Evolutionary conservation across 64 coral and sea anemone genomes (phyloP).

Genomic region (Anthopleura sola): DNA sequence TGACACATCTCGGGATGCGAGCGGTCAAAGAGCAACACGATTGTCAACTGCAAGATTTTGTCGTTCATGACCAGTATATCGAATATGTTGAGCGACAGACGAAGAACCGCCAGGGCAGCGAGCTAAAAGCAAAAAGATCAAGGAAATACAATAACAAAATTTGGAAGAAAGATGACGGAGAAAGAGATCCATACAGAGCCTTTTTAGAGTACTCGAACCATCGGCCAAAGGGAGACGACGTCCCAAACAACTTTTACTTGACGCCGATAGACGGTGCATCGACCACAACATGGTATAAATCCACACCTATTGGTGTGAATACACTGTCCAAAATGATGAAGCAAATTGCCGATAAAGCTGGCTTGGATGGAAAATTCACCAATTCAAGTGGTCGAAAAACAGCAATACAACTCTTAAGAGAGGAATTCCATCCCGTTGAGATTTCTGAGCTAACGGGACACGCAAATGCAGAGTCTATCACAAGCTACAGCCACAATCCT

Average conservation of each 20-base stretch:
- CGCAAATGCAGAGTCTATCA: too few relatives aligned
- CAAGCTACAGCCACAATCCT: too few relatives aligned
- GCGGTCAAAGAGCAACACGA: conserved; percentile 44
- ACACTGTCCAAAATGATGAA: too few relatives aligned
- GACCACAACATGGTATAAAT: too few relatives aligned
- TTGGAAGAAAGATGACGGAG: conserved; percentile 43
- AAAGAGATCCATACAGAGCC: conserved; percentile 47
- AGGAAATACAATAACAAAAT: conserved; percentile 75
- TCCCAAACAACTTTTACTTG: conserved; percentile 38
- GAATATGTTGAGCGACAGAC: conserved; percentile 54
- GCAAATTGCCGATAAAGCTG: too few relatives aligned
- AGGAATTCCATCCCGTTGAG: too few relatives aligned
- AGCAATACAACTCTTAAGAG: too few relatives aligned
- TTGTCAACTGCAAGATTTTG: conserved; percentile 43
- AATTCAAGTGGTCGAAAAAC: too few relatives aligned
- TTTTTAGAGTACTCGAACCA: conserved; percentile 45
- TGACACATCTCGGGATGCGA: conserved; percentile 36
- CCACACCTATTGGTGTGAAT: too few relatives aligned
- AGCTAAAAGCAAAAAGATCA: conserved; percentile 33
- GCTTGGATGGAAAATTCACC: too few relatives aligned
- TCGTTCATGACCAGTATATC: conserved; percentile 17
- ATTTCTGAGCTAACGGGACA: too few relatives aligned
- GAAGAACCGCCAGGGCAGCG: conserved; percentile 49
- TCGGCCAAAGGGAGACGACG: conserved; percentile 23
- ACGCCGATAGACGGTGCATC: conserved; percentile 4